Conservation (phyloP, 2,797 vertebrate species). For the Lutjanus argentimaculatus region DNA sequence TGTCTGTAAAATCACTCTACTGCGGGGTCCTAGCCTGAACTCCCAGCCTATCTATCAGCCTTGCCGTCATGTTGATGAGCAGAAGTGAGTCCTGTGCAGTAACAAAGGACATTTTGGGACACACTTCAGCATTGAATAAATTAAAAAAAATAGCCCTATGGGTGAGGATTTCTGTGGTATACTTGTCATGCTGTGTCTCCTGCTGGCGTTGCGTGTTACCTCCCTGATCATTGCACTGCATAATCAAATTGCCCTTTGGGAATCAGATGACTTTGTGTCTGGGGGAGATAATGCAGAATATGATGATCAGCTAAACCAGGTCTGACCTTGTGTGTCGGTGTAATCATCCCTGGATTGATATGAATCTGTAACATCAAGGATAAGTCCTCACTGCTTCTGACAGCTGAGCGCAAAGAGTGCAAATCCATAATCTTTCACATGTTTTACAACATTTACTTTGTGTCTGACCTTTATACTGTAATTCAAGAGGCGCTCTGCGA, state of each 20-base stretch:
- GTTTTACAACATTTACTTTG: constrained; percentile 69
- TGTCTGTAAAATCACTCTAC: constrained; percentile 69
- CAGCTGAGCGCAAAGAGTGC: constrained; percentile 47
- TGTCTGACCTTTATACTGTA: constrained; percentile 69
- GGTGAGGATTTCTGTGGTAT: neutral
- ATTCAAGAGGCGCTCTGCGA: constrained; percentile 50
- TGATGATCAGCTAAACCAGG: constrained; percentile 71
- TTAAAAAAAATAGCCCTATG: neutral
- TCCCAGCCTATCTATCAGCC: constrained; percentile 52
- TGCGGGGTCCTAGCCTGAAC: constrained; percentile 41
- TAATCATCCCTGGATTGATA: constrained; percentile 71
- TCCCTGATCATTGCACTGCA: constrained; percentile 52
- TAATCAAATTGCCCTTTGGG: constrained; percentile 73
- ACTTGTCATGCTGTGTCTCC: constrained; percentile 44
- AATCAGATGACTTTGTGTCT: constrained; percentile 77
- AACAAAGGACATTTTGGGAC: constrained; percentile 30
- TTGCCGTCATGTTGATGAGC: constrained; percentile 45
- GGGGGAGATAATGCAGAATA: constrained; percentile 69
- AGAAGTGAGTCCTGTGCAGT: constrained; percentile 21
- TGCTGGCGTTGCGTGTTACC: constrained; percentile 33
- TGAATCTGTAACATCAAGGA: constrained; percentile 68
- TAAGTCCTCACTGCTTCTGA: constrained; percentile 47
- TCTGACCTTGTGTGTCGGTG: constrained; percentile 69
- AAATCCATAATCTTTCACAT: constrained; percentile 59
- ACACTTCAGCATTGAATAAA: constrained; percentile 27